These are phyloP conservation scores for Clepsis dumicolana DNA, from an alignment of 2,888 invertebrate genomes.

Conservation along the genomic window DNA sequence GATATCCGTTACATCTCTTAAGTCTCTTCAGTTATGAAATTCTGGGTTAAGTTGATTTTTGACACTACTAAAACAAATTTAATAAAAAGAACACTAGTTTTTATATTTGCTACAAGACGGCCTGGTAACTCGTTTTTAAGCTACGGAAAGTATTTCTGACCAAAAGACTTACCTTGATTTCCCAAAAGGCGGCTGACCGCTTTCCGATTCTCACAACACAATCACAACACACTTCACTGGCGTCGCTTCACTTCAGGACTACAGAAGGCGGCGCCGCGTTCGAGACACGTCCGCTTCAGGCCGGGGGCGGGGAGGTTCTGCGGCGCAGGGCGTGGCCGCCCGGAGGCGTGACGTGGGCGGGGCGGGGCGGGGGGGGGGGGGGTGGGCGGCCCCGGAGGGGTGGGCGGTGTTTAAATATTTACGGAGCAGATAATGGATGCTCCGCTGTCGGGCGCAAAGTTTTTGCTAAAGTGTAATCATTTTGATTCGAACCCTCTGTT, in stretches of 20 bases:
- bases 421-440: background rate
- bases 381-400: background rate
- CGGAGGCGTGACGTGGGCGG: background rate
- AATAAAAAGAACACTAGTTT: too few species aligned
- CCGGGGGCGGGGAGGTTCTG: background rate
- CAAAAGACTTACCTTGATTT: too few species aligned
- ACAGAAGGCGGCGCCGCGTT: too few species aligned
- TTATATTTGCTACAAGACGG: too few species aligned
- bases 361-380: background rate
- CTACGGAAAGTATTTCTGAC: too few species aligned
- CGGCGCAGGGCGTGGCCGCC: background rate
- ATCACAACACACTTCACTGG: background rate
- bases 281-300: background rate
- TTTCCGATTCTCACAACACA: background rate
- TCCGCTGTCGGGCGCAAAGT: background rate
- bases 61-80: too few species aligned
- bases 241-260: too few species aligned
- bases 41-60: too few species aligned
- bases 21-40: too few species aligned
- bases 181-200: too few species aligned
- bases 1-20: too few species aligned
- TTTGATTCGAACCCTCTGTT: background rate
- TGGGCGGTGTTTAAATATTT: constrained; percentile 1
- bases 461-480: constrained; percentile 3
- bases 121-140: too few species aligned